A percentile compares a stretch with the other conserved stretches of the same genome.
Evolutionary conservation across 2,113 vertebrate genomes (phyloP).

Genomic region (Sebastes fasciatus): DNA sequence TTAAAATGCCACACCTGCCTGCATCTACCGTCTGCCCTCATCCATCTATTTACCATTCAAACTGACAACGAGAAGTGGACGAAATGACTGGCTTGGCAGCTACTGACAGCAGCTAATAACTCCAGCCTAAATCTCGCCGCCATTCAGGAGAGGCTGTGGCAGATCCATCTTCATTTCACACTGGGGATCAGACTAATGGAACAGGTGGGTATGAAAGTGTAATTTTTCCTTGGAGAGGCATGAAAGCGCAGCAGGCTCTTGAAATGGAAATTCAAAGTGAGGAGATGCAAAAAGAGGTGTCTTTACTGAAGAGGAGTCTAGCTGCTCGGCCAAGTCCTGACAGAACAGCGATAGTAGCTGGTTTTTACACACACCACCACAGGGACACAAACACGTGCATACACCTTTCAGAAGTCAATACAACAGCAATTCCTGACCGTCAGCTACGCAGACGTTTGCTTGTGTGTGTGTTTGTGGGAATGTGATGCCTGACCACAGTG

Average conservation of each 20-base stretch:
- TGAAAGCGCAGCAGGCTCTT: constrained; percentile 49
- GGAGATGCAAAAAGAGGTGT: not conserved
- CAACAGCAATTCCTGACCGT: not conserved
- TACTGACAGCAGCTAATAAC: constrained; percentile 30
- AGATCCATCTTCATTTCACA: constrained; percentile 43
- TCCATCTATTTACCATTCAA: constrained; percentile 8
- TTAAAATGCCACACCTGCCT: constrained; percentile 21
- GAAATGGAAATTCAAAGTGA: constrained; percentile 60
- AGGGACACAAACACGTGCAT: not conserved
- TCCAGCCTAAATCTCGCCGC: not conserved
- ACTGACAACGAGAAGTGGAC: constrained; percentile 22
- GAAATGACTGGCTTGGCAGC: not conserved
- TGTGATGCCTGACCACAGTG: constrained; percentile 9
- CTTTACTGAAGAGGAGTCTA: not conserved
- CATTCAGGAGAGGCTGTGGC: not conserved
- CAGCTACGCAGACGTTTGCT: not conserved
- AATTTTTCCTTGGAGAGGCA: constrained; percentile 21
- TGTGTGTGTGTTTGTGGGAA: constrained; percentile 20
- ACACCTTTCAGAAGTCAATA: constrained; percentile 28
- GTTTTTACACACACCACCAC: constrained; percentile 7
- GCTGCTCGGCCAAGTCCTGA: not conserved
- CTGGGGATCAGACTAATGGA: not conserved
- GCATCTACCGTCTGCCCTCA: not conserved
- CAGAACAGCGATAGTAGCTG: not conserved
- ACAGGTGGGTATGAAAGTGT: constrained; percentile 52